Evolutionary conservation across 2,797 vertebrate genomes (phyloP), one percentile per base, ranked within the genome.

Genomic region (Argya squamiceps): DNA sequence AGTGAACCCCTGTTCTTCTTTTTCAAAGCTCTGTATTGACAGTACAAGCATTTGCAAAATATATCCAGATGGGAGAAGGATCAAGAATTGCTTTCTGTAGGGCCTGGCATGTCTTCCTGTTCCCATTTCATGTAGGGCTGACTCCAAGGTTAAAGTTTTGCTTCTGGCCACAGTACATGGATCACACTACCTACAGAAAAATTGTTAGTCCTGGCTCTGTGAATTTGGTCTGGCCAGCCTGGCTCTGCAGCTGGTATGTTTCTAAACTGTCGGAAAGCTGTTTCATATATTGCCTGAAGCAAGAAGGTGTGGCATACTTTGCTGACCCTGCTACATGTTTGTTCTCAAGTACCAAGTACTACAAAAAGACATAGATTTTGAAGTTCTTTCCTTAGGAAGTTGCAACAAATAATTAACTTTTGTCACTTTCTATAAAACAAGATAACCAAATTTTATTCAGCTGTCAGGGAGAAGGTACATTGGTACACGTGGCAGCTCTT

Each of bases 1-100:
- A 65, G 6, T 55, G n/a, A 85, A 59, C 0, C 0, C 2, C 9
- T 39, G 1, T 13, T 82, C 11, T 12, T 77, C 10, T 36, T 65
- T 88, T 92, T 90, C 17, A 62, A 79, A 87, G 5, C 4, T 62
- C 2, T 41, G 1, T 67, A 36, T 47, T 47, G 43, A 58, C 12
- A 47, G 2, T 49, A 15, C 19, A 65, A 36, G 32, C 2, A n/a
- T 63, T 55, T 91, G 20, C 11, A 69, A 74, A 82, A 83, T 36
- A 89, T 37, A 49, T 37, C 4, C 18, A 41, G 6, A n/a, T 47
- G 36, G 47, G 30, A 63, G 34, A 70, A 78, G 9, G 27, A 50
- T 39, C 21, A 78, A 53, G 5, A 79, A 78, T 21, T 49, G 5
- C 4, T 68, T 59, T 78, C 22, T 65, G 30, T 36, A 27, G 2